Evolutionary conservation across 2,113 vertebrate genomes (phyloP), one percentile per base, ranked within the genome.

Genomic region (Lophochroa leadbeateri): DNA sequence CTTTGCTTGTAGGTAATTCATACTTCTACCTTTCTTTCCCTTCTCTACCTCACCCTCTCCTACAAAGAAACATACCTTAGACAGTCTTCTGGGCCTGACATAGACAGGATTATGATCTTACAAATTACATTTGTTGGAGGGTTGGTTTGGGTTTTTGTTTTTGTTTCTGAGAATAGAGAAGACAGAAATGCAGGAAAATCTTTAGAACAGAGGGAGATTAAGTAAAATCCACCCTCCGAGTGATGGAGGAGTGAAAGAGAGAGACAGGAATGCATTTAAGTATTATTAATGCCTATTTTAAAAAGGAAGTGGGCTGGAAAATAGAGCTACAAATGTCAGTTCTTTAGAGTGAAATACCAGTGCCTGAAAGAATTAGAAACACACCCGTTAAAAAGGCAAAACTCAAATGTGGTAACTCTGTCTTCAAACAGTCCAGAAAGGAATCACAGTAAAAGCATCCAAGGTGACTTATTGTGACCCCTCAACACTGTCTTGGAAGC

Each of bases 261-360:
- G 81, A 87, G 92, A 93, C 69, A 88, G 77, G 74, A 93, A 90
- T 79, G 94, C 84, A 53, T 95, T 97, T 95, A 96, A 97, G 95
- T 97, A 93, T 97, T 97, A 98, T 96, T 97, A 97, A 91, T 92
- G 94, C 97, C 96, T 98, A 95, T 97, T 98, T 97, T 98, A 96
- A 97, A 97, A 97, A 91, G 88, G 68, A 95, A 96, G 98, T 97
- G 95, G 96, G 96, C 57, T 97, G 94, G 88, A 92, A 97, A 91
- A 95, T 86, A 72, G 60, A 90, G 88, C 97, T 94, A 63, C 94
- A 95, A 93, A 94, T 92, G 93, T 97, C 92, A 96, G 67, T 53
- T 65, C 85, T 93, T 89, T 82, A 23, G 85, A 68, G 55, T 12
- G 46, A 85, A 95, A 87, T 78, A 81, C 60, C 60, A 43, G 79